Percentiles rank a stretch among this genome's conserved stretches.
Conservation (phyloP, 2,113 vertebrate species). For the Microcebus ravelobensis region DNA sequence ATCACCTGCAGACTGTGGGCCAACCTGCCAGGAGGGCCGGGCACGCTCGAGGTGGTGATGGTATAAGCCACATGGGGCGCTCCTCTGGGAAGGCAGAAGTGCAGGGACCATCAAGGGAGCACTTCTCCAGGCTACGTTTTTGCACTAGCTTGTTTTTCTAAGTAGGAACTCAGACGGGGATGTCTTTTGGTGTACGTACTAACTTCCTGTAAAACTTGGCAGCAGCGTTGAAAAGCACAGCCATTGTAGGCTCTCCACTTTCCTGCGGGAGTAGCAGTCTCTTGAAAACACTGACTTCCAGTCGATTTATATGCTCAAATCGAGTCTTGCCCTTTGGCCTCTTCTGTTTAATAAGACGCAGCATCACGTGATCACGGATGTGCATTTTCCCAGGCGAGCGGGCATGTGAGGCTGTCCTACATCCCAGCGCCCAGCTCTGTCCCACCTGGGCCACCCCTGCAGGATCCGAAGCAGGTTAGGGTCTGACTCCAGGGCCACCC, state of each 20-base stretch:
- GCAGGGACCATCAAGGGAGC: background rate
- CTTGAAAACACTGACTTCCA: background rate
- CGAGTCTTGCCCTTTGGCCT: background rate
- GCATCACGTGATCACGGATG: accelerated
- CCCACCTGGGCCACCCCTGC: background rate
- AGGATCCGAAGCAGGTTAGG: background rate
- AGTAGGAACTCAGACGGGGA: background rate
- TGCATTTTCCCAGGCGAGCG: background rate
- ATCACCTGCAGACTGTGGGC: background rate
- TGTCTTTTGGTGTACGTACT: background rate
- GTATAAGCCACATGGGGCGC: background rate
- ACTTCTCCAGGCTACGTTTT: background rate
- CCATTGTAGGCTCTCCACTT: background rate
- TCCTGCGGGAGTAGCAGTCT: background rate
- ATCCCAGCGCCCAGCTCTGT: background rate
- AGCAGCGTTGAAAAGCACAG: background rate
- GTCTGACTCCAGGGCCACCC: background rate
- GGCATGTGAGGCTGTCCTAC: background rate
- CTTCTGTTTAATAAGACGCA: background rate
- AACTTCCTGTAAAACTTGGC: background rate
- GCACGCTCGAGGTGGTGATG: accelerated
- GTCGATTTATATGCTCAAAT: background rate
- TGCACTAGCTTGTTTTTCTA: background rate
- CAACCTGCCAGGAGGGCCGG: background rate
- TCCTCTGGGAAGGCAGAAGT: background rate